Percentiles rank a stretch among this genome's conserved stretches.
These are phyloP conservation scores for Arremon aurantiirostris DNA, from an alignment of 2,797 vertebrate species.

Conservation along the genomic window DNA sequence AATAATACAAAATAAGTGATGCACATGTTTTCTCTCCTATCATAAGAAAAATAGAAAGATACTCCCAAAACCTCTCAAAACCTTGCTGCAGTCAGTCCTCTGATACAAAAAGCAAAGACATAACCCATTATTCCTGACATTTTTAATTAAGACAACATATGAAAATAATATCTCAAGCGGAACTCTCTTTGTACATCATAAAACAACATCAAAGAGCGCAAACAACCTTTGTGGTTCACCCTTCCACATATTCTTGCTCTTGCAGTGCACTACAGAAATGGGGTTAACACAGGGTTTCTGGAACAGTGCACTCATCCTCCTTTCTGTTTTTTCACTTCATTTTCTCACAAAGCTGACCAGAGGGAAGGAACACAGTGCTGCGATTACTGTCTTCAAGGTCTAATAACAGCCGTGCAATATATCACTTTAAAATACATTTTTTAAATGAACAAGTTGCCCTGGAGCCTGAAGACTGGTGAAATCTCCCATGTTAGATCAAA, in stretches of 20 bases:
- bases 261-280: neutral
- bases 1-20: neutral
- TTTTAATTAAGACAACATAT: neutral
- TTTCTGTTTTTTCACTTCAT: neutral
- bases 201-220: neutral
- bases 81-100: neutral
- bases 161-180: neutral
- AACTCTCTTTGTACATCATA: neutral
- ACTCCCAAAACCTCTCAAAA: neutral
- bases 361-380: neutral
- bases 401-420: constrained; percentile 6
- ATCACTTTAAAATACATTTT: neutral
- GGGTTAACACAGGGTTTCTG: neutral
- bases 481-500: constrained; percentile 17
- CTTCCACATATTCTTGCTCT: neutral
- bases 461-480: neutral
- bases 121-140: neutral
- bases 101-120: neutral
- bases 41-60: neutral
- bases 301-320: neutral
- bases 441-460: constrained; percentile 19
- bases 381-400: constrained; percentile 12
- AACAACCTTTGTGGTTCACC: neutral
- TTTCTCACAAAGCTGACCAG: constrained; percentile 26
- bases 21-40: neutral